Evolutionary conservation across 1,140 invertebrate species (phyloP), one percentile per base, ranked within the genome.

Genomic region (Hylyphantes graminicola): DNA sequence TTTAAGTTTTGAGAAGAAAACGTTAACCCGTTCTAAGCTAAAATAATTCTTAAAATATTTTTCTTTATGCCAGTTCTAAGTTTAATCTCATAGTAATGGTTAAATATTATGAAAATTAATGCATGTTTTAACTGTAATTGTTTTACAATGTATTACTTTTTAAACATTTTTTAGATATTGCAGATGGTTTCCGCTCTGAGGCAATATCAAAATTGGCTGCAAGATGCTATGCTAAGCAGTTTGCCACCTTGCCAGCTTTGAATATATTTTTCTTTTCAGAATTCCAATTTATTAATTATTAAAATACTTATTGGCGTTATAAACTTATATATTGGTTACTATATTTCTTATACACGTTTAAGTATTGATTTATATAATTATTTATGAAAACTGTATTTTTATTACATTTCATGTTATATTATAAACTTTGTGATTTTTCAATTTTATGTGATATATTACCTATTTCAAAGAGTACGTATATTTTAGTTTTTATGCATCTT

Each of bases 181-280:
- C 54, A 70, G 68, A 21, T 53, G 19, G 13, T 9, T 10, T 53
- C 17, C 15, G 51, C 15, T 68, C n/a, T 68, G 65, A 35, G 51
- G 35, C 13, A 15, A n/a, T 70, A 10, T 70, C 50, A 53, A 17
- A 70, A 70, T 51, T 17, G 68, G 12, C 50, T 53, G n/a, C 50
- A 19, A 70, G 54, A 70, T 70, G 13, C 51, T 70, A 70, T 70
- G 13, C 51, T 70, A 53, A 17, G 51, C 68, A 53, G 9, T 70
- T 70, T 17, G n/a, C n/a, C 11, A 17, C n/a, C 19, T 53, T 17
- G 15, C 21, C n/a, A 53, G 10, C 11, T 35, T 19, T 67, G 48
- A 67, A 35, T 67, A 19, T 35, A 9, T 21, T 19, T 10, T 65
- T 65, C 12, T 9, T 65, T 21, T 19, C 19, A 10, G 17, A 19